A percentile compares a stretch with the other conserved stretches of the same genome.
These are phyloP conservation scores for Actenoides hombroni DNA, from an alignment of 2,113 vertebrate genomes.

Conservation along the genomic window DNA sequence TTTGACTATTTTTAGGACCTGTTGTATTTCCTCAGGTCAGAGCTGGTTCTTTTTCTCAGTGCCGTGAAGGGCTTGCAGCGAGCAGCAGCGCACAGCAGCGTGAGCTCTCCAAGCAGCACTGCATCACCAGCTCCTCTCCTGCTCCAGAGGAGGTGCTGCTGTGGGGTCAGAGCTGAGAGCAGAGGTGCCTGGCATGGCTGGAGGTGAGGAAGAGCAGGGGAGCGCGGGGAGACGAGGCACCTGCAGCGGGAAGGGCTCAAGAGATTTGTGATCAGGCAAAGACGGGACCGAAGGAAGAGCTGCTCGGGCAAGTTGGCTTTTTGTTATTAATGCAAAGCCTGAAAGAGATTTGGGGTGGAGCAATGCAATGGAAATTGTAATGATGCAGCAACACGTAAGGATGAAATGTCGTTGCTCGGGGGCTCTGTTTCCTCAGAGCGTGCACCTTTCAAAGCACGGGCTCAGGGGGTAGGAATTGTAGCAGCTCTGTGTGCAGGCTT, in stretches of 20 bases:
- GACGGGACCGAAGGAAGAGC: not conserved
- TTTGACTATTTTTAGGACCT: not conserved
- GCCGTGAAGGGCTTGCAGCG: accelerated
- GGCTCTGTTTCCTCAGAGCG: not conserved
- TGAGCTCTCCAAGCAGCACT: not conserved
- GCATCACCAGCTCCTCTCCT: not conserved
- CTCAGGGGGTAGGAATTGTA: not conserved
- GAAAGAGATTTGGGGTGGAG: not conserved
- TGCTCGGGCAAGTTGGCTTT: not conserved
- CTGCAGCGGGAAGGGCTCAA: not conserved
- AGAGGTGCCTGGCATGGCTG: accelerated
- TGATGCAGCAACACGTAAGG: not conserved
- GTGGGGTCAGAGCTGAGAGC: not conserved
- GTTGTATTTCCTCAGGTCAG: not conserved
- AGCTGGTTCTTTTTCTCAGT: not conserved
- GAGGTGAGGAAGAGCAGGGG: not conserved
- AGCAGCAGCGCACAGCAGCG: not conserved
- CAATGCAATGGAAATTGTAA: not conserved
- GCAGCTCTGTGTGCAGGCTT: not conserved
- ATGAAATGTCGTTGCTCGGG: not conserved
- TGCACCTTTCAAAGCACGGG: not conserved
- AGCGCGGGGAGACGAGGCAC: not conserved
- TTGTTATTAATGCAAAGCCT: not conserved
- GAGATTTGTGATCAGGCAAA: not conserved
- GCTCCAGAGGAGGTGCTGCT: not conserved